Base-by-base conservation (phyloP, 2,888 invertebrate genomes). In the Cyaniris semiargus region DNA sequence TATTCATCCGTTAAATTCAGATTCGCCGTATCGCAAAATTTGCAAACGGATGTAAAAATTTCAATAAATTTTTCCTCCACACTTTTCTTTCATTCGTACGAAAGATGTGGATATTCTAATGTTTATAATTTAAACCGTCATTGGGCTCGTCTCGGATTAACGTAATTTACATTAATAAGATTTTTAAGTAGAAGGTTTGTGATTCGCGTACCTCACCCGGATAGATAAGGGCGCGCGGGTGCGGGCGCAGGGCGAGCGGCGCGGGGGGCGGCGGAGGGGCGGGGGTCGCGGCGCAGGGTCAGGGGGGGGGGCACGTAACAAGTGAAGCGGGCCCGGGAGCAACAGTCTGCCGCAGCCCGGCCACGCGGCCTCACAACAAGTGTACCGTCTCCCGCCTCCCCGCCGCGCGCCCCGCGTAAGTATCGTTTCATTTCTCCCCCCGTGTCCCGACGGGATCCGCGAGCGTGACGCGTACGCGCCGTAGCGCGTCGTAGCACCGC, bases 301-400 rank as follows among this genome's bases (percentile, higher is more conserved):
- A 87, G 89, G 86, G 90, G 90, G 90, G 90, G 89, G 84, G 90
- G 91, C 90, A 91, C 89, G 93, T 93, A 93, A 93, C 93, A 93
- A 93, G 93, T 93, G 92, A 93, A 91, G 90, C 91, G 92, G 89
- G 86, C 93, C 93, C 88, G 93, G 93, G 93, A 92, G 93, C 93
- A 94, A 94, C 93, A 94, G 93, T 94, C 93, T 94, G 93, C 93
- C 93, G 92, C 89, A 89, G 93, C 93, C 89, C 93, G 92, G 93
- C 91, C 91, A 90, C 92, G 92, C 92, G 93, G 90, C 86, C 85
- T 85, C 89, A 91, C 90, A 86, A 86, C 85, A 85, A 88, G 88
- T 88, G 86, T 86, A 86, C 87, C 83, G 86, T 78, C 53, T 53
- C 70, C 81, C 79, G 80, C 78, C 81, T 53, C 80, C 70, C 81